A percentile compares a stretch with the other conserved stretches of the same genome.
Conservation (phyloP, 2,797 vertebrate species). For the Luscinia luscinia region DNA sequence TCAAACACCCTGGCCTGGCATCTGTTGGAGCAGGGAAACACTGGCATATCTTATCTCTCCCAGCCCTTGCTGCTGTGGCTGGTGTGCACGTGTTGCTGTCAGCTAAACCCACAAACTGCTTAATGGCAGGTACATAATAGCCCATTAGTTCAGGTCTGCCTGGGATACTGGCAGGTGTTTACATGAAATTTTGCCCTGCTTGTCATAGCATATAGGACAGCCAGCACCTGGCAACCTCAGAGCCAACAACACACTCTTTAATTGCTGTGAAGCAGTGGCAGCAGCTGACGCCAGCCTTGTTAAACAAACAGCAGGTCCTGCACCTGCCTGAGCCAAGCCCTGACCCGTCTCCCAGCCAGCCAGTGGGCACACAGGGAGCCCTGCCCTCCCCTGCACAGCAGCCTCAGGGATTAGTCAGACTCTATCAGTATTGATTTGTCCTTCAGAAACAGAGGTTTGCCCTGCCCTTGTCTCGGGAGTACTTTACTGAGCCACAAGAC, state of each 20-base stretch:
- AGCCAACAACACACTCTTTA: slow-evolving; percentile 62
- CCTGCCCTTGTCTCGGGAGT: background rate
- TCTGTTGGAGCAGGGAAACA: background rate
- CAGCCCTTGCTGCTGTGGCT: background rate
- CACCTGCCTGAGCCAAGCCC: slow-evolving; percentile 68
- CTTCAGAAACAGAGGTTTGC: background rate
- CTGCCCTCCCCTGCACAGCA: background rate
- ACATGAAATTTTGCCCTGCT: slow-evolving; percentile 66
- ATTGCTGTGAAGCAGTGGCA: slow-evolving; percentile 64
- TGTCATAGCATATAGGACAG: slow-evolving; percentile 59
- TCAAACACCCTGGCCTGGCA: background rate
- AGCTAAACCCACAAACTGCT: slow-evolving; percentile 61
- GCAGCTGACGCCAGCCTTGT: slow-evolving; percentile 51
- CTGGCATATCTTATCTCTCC: slow-evolving; percentile 11
- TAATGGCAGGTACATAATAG: slow-evolving; percentile 71
- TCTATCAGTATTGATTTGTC: background rate
- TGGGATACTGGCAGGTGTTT: slow-evolving; percentile 77
- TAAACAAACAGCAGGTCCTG: slow-evolving; percentile 78
- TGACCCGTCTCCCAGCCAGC: slow-evolving; percentile 17
- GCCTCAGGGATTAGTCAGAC: background rate
- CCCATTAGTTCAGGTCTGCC: slow-evolving; percentile 60
- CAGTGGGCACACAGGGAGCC: background rate
- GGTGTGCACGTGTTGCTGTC: slow-evolving; percentile 14
- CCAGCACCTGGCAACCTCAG: slow-evolving; percentile 77
- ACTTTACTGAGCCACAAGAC: background rate